A percentile compares a stretch with the other conserved stretches of the same genome.
phyloP scores from a whole-genome alignment of 2,888 invertebrate genomes.

The Cremastinae sp. region DNA sequence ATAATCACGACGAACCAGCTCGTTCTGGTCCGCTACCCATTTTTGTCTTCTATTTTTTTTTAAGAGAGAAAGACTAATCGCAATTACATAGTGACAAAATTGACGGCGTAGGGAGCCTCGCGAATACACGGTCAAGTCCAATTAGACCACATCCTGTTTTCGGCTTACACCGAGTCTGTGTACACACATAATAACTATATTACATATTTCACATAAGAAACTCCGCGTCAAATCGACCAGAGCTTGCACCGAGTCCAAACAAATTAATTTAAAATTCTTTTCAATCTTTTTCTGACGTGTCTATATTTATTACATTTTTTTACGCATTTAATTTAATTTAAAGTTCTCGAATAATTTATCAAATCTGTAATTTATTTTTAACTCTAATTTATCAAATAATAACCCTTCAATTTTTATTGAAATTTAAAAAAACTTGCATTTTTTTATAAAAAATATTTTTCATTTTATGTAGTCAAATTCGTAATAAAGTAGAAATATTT shows the following conservation, averaged over 20 bases:
- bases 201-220: background rate
- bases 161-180: constrained; percentile 53
- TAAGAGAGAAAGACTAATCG: constrained; percentile 9
- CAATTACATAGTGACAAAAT: constrained; percentile 50
- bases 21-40: background rate
- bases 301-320: background rate
- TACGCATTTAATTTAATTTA: no score
- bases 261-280: no score
- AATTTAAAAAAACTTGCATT: no score
- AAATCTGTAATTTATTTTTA: no score
- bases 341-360: no score
- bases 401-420: no score
- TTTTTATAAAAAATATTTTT: no score
- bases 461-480: no score
- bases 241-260: background rate
- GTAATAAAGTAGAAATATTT: no score
- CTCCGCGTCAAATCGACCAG: background rate
- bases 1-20: constrained; percentile 17
- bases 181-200: constrained; percentile 24
- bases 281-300: background rate
- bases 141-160: constrained; percentile 75
- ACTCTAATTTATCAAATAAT: no score
- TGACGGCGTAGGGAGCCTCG: constrained; percentile 23
- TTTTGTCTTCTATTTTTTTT: background rate
- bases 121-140: constrained; percentile 67